phyloP scores from a whole-genome alignment of 2,113 vertebrate species.

The Catharus bicknelli region DNA sequence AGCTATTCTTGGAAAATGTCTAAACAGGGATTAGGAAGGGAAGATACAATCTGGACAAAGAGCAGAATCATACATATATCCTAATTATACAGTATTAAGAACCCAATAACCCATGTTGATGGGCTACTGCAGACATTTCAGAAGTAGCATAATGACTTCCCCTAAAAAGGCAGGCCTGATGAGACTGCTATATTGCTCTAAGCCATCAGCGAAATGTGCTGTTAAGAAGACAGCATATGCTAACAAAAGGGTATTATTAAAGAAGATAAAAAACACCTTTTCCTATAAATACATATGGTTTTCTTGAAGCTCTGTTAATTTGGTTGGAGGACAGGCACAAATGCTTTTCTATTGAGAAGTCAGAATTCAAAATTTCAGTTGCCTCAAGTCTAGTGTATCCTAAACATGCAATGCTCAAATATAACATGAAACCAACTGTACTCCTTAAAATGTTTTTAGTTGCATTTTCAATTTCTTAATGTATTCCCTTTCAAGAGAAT shows the following conservation, averaged over 20 bases:
- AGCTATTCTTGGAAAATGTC: not conserved
- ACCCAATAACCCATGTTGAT: not conserved
- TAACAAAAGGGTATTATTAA: not conserved
- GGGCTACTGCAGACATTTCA: not conserved
- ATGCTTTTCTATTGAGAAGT: not conserved
- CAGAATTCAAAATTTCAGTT: not conserved
- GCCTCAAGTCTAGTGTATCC: not conserved
- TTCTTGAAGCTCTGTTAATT: not conserved
- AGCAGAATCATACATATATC: not conserved
- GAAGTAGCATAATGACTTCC: not conserved
- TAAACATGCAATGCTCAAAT: not conserved
- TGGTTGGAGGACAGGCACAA: not conserved
- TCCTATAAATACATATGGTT: not conserved
- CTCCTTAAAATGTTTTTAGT: not conserved
- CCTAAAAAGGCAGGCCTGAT: constrained; percentile 3
- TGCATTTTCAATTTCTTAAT: not conserved
- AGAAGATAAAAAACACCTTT: not conserved
- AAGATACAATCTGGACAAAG: not conserved
- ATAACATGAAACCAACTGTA: not conserved
- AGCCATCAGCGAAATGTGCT: not conserved
- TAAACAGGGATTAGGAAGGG: not conserved
- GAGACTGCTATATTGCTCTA: not conserved
- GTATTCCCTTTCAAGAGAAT: not conserved
- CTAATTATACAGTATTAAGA: not conserved
- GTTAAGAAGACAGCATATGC: not conserved